Evolutionary conservation across 2,797 vertebrate genomes (phyloP).

Genomic region (Tolypeutes matacus): DNA sequence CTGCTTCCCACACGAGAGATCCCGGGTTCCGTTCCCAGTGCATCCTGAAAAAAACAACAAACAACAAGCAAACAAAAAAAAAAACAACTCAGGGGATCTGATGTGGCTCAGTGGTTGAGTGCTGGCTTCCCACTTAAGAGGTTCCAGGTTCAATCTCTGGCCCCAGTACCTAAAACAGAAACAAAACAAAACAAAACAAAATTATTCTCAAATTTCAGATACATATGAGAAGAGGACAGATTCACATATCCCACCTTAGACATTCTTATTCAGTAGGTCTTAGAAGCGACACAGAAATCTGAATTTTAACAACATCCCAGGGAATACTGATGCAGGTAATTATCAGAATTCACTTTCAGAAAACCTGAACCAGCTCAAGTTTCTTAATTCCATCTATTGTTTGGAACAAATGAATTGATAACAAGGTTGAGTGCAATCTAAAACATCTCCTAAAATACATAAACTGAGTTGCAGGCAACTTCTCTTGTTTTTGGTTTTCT

Average conservation of each 20-base stretch:
- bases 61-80: no score
- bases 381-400: background rate
- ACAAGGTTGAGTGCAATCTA: background rate
- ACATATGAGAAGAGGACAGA: background rate
- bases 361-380: slow-evolving; percentile 23
- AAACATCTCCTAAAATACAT: background rate
- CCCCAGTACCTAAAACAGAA: no score
- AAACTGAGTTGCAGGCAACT: background rate
- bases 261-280: background rate
- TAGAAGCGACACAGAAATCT: background rate
- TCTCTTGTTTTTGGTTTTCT: background rate
- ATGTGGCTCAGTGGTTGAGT: no score
- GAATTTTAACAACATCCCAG: background rate
- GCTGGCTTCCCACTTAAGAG: no score
- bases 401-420: background rate
- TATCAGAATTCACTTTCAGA: slow-evolving; percentile 28
- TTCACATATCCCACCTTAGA: background rate
- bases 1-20: no score
- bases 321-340: background rate
- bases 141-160: no score
- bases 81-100: no score
- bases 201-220: background rate
- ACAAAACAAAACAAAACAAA: background rate
- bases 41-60: no score
- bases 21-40: no score